Evolutionary conservation across 2,888 invertebrate genomes (phyloP).

Genomic region (Ferrisia virgata): DNA sequence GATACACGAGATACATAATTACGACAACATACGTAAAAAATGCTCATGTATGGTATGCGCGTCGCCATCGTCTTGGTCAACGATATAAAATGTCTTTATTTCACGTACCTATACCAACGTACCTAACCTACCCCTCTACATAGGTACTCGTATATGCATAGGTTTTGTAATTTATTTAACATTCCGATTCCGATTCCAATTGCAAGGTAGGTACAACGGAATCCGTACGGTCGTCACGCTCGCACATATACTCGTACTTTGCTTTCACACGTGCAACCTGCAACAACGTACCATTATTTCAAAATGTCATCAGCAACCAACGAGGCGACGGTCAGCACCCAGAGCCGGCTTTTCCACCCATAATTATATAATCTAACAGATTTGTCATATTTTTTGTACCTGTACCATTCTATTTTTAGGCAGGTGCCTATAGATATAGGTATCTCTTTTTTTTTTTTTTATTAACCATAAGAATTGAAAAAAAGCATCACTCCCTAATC

Average conservation of each 20-base stretch:
- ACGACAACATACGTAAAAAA: neutral
- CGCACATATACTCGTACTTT: neutral
- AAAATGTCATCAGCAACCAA: constrained; percentile 13
- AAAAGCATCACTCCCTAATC: too few species aligned
- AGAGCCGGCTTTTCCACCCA: neutral
- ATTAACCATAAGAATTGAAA: too few species aligned
- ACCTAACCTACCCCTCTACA: neutral
- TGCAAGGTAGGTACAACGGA: too few species aligned
- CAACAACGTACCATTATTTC: neutral
- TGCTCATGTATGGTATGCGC: constrained; percentile 8
- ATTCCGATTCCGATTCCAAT: constrained; percentile 1
- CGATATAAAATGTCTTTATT: constrained; percentile 6
- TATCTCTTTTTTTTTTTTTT: too few species aligned
- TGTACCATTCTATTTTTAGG: too few species aligned
- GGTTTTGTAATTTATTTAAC: constrained; percentile 10
- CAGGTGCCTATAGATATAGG: too few species aligned
- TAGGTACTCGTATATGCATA: too few species aligned
- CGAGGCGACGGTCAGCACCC: neutral
- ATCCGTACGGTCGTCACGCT: neutral
- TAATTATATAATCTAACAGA: neutral
- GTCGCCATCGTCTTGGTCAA: neutral
- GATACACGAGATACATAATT: neutral
- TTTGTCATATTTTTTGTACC: neutral
- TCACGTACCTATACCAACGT: neutral
- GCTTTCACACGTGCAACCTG: constrained; percentile 13